Conservation (phyloP, 2,113 vertebrate genomes). For the Thymallus thymallus region DNA sequence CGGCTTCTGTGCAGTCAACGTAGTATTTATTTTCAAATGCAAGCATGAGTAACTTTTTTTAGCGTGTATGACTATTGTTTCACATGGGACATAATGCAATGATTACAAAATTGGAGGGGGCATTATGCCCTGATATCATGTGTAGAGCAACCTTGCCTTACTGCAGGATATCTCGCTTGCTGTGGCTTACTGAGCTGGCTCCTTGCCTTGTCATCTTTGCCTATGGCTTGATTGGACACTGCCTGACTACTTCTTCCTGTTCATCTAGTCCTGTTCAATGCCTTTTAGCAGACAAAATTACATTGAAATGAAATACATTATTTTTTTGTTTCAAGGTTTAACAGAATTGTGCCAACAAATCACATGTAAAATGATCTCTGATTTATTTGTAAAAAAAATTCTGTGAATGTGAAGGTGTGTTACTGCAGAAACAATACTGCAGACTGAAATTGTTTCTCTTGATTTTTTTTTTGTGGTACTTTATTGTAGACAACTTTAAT, state of each 20-base stretch:
- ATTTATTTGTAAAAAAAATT: background rate
- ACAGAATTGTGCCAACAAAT: background rate
- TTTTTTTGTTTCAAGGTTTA: background rate
- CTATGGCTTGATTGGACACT: constrained; percentile 34
- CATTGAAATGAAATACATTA: background rate
- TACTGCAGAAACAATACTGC: constrained; percentile 5
- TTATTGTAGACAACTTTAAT: constrained; percentile 11
- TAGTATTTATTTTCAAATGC: constrained; percentile 32
- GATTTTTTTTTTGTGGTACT: background rate
- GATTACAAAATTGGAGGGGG: constrained; percentile 26
- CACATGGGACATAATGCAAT: constrained; percentile 63
- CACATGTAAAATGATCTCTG: background rate
- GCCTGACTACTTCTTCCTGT: constrained; percentile 2
- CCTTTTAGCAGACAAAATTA: constrained; percentile 25
- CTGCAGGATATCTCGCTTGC: constrained; percentile 34
- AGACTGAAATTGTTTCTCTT: background rate
- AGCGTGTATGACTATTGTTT: constrained; percentile 59
- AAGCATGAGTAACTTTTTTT: constrained; percentile 37
- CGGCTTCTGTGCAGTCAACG: constrained; percentile 44
- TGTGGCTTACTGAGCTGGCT: constrained; percentile 38
- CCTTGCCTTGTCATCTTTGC: constrained; percentile 56
- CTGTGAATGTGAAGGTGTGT: constrained; percentile 19
- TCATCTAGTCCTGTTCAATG: constrained; percentile 32
- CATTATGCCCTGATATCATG: constrained; percentile 34
- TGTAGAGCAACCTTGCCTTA: constrained; percentile 58